Evolutionary conservation across 1,140 invertebrate genomes (phyloP).

Genomic region (Pseudoatta argentina): DNA sequence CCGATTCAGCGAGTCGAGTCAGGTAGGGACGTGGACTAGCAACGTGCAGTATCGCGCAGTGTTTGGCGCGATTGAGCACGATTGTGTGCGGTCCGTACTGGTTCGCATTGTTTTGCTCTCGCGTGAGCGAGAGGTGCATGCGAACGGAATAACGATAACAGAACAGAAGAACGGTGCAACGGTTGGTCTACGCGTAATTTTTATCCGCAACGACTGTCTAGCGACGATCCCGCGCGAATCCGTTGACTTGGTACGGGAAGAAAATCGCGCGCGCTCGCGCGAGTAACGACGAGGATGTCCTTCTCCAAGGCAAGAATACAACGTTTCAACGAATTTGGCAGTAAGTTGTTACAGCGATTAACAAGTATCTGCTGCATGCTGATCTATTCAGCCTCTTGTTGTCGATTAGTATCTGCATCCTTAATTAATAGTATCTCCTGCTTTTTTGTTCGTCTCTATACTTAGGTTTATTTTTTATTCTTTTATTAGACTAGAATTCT

Average conservation of each 20-base stretch:
- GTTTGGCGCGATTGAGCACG: constrained; percentile 18
- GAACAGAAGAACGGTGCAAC: constrained; percentile 1
- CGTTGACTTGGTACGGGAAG: neutral
- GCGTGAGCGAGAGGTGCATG: constrained; percentile 11
- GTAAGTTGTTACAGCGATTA: constrained; percentile 77
- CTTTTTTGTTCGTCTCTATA: neutral
- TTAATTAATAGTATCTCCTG: too few relatives aligned
- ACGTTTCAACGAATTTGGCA: constrained; percentile 83
- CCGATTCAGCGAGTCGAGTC: constrained; percentile 42
- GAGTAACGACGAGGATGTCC: constrained; percentile 76
- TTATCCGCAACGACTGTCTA: too few relatives aligned
- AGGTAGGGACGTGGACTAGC: neutral
- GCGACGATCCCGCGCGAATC: neutral
- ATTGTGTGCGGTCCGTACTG: constrained; percentile 15
- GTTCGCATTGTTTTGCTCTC: constrained; percentile 13
- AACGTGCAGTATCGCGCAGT: neutral
- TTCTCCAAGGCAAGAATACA: constrained; percentile 85
- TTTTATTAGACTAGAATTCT: too few relatives aligned
- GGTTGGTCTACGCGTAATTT: neutral
- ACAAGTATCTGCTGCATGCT: neutral
- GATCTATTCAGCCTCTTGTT: neutral
- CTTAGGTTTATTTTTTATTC: too few relatives aligned
- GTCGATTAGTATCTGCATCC: neutral
- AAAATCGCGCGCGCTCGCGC: neutral
- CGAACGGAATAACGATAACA: constrained; percentile 9